phyloP scores from a whole-genome alignment of 2,797 vertebrate species.

The Petrocephalus schoutedeni region DNA sequence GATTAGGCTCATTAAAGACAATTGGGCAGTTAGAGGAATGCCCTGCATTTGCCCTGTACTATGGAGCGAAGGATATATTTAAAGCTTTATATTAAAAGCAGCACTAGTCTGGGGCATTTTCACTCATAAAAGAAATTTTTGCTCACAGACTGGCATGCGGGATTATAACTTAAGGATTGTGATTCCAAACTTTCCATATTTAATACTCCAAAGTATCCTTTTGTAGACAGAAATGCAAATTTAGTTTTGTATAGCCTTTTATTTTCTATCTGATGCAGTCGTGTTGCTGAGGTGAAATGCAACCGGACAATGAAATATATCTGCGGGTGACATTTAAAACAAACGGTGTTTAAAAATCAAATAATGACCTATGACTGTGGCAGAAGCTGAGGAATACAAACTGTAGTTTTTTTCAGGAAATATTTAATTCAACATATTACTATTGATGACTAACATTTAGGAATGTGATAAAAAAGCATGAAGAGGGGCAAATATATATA shows the following conservation, averaged over 20 bases:
- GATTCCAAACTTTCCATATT: not conserved
- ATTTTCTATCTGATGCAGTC: not conserved
- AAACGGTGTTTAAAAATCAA: not conserved
- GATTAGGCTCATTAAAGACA: slow-evolving; percentile 9
- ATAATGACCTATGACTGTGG: not conserved
- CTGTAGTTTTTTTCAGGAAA: not conserved
- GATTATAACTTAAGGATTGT: not conserved
- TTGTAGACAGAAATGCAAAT: not conserved
- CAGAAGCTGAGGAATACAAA: not conserved
- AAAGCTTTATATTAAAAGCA: not conserved
- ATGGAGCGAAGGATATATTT: not conserved
- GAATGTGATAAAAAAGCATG: too few species aligned
- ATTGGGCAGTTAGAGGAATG: not conserved
- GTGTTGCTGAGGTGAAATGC: not conserved
- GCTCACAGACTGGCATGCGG: not conserved
- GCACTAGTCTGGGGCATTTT: not conserved
- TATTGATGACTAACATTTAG: too few species aligned
- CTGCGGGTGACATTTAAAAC: not conserved
- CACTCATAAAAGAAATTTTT: not conserved
- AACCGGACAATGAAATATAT: not conserved
- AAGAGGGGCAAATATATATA: too few species aligned
- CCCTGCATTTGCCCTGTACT: not conserved
- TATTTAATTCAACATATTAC: not conserved
- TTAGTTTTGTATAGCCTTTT: not conserved
- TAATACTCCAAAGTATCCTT: not conserved